Conservation (phyloP, 2,888 invertebrate genomes). For the Tinea pellionella region DNA sequence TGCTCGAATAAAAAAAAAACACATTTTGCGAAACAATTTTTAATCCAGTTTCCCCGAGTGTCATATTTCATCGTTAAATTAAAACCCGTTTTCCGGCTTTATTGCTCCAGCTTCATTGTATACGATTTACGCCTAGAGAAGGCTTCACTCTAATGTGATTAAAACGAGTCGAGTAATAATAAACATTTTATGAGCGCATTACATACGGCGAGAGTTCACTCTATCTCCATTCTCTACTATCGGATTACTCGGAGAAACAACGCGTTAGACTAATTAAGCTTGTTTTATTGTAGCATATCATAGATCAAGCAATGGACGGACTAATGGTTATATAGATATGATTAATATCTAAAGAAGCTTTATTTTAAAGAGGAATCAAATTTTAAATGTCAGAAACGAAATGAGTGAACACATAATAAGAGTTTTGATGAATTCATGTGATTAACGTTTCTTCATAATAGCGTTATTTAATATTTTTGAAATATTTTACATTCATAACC, state of each 20-base stretch:
- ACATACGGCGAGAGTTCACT: conserved; percentile 24
- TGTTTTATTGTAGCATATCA: conserved; percentile 12
- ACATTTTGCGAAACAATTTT: conserved; percentile 19
- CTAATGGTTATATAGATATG: conserved; percentile 26
- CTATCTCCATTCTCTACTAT: conserved; percentile 10
- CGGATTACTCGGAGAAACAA: conserved; percentile 11
- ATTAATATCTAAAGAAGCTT: not conserved
- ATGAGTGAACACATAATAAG: too few species aligned
- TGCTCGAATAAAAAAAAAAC: conserved; percentile 13
- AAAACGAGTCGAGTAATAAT: conserved; percentile 36
- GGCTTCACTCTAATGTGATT: conserved; percentile 34
- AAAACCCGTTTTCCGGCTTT: conserved; percentile 30
- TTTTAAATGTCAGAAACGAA: not conserved
- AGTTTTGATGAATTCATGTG: too few species aligned
- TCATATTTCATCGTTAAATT: conserved; percentile 34
- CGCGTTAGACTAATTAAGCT: conserved; percentile 12
- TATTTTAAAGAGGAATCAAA: not conserved
- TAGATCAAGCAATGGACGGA: conserved; percentile 29
- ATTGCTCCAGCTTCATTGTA: conserved; percentile 29
- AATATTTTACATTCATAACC: too few species aligned
- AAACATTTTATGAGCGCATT: conserved; percentile 44
- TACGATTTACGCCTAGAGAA: conserved; percentile 21
- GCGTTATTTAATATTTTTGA: too few species aligned
- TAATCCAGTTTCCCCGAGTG: conserved; percentile 23
- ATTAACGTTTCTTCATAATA: too few species aligned